phyloP scores from a whole-genome alignment of 2,797 vertebrate genomes.

The Channa striata region DNA sequence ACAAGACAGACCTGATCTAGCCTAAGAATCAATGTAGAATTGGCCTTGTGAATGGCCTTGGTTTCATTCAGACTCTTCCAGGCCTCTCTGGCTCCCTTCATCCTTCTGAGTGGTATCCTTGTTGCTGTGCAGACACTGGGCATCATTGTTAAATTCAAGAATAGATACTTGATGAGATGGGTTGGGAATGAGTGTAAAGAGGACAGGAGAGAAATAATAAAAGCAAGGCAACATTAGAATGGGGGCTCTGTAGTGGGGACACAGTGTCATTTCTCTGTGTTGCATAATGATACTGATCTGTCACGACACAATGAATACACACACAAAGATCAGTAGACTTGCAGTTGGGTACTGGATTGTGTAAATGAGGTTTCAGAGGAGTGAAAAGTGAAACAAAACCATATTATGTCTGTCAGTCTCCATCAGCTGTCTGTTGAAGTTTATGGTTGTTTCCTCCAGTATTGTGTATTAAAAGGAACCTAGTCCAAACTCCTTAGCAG shows the following conservation, averaged over 20 bases:
- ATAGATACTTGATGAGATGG: conserved; percentile 48
- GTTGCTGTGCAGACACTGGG: conserved; percentile 60
- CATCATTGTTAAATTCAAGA: conserved; percentile 67
- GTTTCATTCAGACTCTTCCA: conserved; percentile 44
- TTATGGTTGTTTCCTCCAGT: conserved; percentile 6
- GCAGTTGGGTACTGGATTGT: conserved; percentile 60
- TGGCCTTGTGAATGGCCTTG: conserved; percentile 17
- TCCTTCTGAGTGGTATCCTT: conserved; percentile 34
- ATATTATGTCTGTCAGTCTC: conserved; percentile 54
- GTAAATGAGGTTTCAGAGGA: conserved; percentile 76
- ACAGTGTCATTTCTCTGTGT: conserved; percentile 61
- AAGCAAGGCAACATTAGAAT: conserved; percentile 61
- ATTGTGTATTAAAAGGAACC: not conserved
- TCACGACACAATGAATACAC: conserved; percentile 60
- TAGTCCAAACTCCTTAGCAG: not conserved
- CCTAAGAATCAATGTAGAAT: conserved; percentile 4
- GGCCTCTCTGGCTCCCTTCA: conserved; percentile 22
- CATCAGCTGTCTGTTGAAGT: not conserved
- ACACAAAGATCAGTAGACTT: conserved; percentile 47
- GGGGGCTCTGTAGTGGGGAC: conserved; percentile 70
- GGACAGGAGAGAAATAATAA: conserved; percentile 50
- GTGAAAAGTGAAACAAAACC: conserved; percentile 54
- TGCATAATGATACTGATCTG: conserved; percentile 72
- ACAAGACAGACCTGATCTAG: not conserved
- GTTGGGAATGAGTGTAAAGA: conserved; percentile 37